These are phyloP conservation scores for Dendropsophus ebraccatus DNA, from an alignment of 2,113 vertebrate species.

Conservation along the genomic window DNA sequence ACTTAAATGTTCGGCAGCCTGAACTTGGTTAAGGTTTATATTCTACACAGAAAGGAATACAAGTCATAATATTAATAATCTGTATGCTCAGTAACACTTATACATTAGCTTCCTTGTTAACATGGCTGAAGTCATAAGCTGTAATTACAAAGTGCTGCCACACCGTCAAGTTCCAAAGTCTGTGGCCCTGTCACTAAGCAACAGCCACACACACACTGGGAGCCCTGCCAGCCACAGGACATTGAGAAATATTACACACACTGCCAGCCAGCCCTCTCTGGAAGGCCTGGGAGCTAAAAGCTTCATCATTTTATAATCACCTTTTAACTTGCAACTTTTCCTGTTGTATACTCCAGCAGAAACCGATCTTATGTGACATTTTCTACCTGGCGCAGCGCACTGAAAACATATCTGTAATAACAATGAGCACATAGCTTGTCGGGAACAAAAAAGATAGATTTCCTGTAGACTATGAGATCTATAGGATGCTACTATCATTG, in stretches of 20 bases:
- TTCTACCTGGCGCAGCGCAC: not conserved
- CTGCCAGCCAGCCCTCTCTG: not conserved
- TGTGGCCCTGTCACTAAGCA: constrained; percentile 21
- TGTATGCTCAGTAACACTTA: constrained; percentile 13
- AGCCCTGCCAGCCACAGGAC: not conserved
- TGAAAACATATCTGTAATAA: not conserved
- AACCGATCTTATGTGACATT: not conserved
- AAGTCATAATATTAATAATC: constrained; percentile 27
- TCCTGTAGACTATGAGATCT: too few species aligned
- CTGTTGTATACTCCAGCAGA: not conserved
- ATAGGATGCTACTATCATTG: too few species aligned
- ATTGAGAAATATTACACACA: constrained; percentile 29
- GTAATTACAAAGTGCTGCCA: constrained; percentile 7
- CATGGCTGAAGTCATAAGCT: constrained; percentile 16
- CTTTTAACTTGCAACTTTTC: not conserved
- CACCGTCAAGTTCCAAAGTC: constrained; percentile 31
- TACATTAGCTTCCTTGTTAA: constrained; percentile 21
- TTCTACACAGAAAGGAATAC: not conserved
- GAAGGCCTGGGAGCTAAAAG: not conserved
- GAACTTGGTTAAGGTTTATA: too few species aligned
- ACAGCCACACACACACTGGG: constrained; percentile 35
- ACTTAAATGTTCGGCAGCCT: too few species aligned
- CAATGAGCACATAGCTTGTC: not conserved
- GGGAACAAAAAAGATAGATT: not conserved
- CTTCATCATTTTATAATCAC: not conserved